A percentile compares a stretch with the other conserved stretches of the same genome.
Evolutionary conservation across 35 echinoderm and acorn worm species (phyloP).

Genomic region (Apostichopus japonicus): DNA sequence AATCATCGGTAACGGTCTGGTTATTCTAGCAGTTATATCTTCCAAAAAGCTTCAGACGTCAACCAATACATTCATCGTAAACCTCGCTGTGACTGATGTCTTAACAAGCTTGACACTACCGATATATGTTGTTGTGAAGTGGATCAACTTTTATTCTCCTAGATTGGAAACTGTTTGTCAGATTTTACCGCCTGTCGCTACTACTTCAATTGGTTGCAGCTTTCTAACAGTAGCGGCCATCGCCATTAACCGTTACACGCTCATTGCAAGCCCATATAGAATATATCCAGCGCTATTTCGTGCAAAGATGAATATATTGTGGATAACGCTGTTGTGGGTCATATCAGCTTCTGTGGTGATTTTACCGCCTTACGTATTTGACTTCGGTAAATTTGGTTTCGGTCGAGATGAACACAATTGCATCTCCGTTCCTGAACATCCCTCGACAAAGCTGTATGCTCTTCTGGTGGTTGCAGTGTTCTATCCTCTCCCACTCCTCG

Average conservation of each 20-base stretch:
- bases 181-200: not conserved
- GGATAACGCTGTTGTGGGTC: slow-evolving; percentile 15
- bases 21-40: slow-evolving; percentile 40
- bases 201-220: slow-evolving; percentile 26
- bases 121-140: not conserved
- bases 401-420: not conserved
- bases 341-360: not conserved
- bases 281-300: slow-evolving; percentile 33
- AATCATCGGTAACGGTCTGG: slow-evolving; percentile 40
- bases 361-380: not conserved
- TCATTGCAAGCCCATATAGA: slow-evolving; percentile 39
- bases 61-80: slow-evolving; percentile 60
- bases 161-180: slow-evolving; percentile 27
- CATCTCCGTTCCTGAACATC: not conserved
- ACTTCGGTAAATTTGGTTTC: slow-evolving; percentile 7
- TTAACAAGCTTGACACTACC: slow-evolving; percentile 11
- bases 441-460: not conserved
- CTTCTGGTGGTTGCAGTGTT: not conserved
- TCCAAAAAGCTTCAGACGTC: slow-evolving; percentile 55
- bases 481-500: not conserved
- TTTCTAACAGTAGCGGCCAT: slow-evolving; percentile 30
- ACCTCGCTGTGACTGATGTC: slow-evolving; percentile 55
- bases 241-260: slow-evolving; percentile 46
- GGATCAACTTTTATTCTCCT: slow-evolving; percentile 23
- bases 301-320: not conserved